Conservation (phyloP, 2,888 invertebrate species). For the Diloba caeruleocephala region DNA sequence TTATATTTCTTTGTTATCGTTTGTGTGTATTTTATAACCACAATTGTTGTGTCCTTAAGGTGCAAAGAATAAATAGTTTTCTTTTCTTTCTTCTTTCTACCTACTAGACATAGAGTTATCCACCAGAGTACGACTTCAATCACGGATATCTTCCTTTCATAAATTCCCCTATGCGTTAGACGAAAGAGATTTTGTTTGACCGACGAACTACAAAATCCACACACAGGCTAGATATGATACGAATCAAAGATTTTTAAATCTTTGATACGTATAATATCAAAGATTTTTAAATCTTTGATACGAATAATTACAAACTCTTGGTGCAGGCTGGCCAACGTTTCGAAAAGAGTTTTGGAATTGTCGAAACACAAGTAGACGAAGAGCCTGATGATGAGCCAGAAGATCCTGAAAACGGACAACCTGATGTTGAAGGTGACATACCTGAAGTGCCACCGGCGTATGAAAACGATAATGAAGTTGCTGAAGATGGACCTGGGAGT, state of each 20-base stretch:
- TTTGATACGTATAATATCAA: not conserved
- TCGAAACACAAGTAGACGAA: conserved; percentile 12
- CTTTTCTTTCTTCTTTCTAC: too few species aligned
- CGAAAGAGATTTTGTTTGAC: too few species aligned
- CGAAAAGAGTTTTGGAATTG: conserved; percentile 71
- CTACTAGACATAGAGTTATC: too few species aligned
- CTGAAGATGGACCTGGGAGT: conserved; percentile 5
- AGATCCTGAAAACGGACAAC: conserved; percentile 8
- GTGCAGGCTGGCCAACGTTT: conserved; percentile 88
- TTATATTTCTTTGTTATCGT: too few species aligned
- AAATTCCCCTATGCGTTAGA: too few species aligned
- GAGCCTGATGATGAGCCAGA: conserved; percentile 31
- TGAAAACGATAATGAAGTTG: not conserved
- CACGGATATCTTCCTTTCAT: too few species aligned
- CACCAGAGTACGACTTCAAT: too few species aligned
- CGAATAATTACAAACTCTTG: not conserved
- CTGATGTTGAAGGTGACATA: not conserved
- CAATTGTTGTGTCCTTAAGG: too few species aligned
- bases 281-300: conserved; percentile 5
- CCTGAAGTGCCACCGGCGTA: not conserved
- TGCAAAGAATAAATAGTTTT: too few species aligned
- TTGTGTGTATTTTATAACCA: too few species aligned
- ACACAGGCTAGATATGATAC: too few species aligned
- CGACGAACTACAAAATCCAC: too few species aligned
- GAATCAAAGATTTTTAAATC: conserved; percentile 10